Evolutionary conservation across 2,113 vertebrate species (phyloP).

Genomic region (Myodes glareolus): DNA sequence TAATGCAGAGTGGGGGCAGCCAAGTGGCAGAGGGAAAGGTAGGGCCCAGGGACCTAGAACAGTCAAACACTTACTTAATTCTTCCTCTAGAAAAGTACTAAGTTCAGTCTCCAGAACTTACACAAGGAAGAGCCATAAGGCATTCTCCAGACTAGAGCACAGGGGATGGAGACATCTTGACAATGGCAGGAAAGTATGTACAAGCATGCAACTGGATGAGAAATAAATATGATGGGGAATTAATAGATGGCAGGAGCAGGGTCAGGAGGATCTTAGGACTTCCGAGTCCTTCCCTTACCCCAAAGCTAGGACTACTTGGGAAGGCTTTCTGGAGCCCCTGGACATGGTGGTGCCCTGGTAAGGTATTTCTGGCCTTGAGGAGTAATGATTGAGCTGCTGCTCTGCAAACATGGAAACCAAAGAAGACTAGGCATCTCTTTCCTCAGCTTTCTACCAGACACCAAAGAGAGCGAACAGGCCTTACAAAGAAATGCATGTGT

Average conservation of each 20-base stretch:
- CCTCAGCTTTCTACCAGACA: conserved; percentile 5
- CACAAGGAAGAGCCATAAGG: background rate
- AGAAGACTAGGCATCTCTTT: background rate
- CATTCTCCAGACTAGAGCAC: background rate
- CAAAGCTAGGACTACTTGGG: background rate
- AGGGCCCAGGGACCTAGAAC: background rate
- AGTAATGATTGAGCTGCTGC: background rate
- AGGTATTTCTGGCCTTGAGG: background rate
- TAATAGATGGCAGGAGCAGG: background rate
- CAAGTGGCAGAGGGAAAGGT: background rate
- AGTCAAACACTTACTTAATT: background rate
- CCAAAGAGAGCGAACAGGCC: background rate
- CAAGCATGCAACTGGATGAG: background rate
- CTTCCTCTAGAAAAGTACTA: conserved; percentile 4
- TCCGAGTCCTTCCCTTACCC: background rate
- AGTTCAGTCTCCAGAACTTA: background rate
- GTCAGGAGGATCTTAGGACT: background rate
- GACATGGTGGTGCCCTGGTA: background rate
- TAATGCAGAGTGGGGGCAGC: background rate
- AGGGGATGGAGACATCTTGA: background rate
- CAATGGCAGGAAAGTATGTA: background rate
- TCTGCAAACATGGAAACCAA: background rate
- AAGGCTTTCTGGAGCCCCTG: background rate
- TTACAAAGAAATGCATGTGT: background rate
- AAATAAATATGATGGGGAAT: background rate